These are phyloP conservation scores for Anoplolepis gracilipes DNA, from an alignment of 1,140 invertebrate species.

Conservation along the genomic window DNA sequence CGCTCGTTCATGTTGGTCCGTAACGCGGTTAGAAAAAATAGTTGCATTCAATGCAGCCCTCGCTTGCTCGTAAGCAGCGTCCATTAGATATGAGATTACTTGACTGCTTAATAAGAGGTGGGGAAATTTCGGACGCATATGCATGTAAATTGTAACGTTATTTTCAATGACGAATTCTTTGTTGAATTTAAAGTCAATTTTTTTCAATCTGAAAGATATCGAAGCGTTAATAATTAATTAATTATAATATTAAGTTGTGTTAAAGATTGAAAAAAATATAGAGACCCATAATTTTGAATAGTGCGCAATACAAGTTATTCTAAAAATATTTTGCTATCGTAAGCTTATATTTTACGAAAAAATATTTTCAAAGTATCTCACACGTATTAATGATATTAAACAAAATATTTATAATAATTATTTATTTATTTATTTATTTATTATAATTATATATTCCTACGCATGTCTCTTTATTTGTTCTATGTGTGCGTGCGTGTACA, in stretches of 20 bases:
- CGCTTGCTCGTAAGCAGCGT: constrained; percentile 57
- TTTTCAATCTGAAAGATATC: background rate
- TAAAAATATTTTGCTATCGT: background rate
- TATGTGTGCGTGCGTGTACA: too few relatives aligned
- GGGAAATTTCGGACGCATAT: background rate
- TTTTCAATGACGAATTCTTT: background rate
- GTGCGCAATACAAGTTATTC: background rate
- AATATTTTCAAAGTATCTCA: too few relatives aligned
- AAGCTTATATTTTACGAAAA: too few relatives aligned
- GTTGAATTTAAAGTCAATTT: background rate
- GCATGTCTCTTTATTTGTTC: background rate
- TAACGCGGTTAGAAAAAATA: constrained; percentile 61
- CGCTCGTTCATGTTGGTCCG: constrained; percentile 45
- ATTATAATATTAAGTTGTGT: too few relatives aligned
- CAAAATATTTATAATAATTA: background rate
- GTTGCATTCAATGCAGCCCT: constrained; percentile 54
- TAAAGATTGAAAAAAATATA: background rate
- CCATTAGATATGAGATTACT: constrained; percentile 13
- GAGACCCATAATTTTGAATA: background rate
- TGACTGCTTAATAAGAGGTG: background rate
- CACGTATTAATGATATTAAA: background rate
- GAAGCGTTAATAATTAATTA: background rate
- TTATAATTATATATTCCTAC: background rate
- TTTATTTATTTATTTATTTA: background rate
- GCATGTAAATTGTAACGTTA: background rate